A percentile compares a stretch with the other conserved stretches of the same genome.
phyloP scores from a whole-genome alignment of 2,888 invertebrate genomes.

The Eurytoma adleriae region DNA sequence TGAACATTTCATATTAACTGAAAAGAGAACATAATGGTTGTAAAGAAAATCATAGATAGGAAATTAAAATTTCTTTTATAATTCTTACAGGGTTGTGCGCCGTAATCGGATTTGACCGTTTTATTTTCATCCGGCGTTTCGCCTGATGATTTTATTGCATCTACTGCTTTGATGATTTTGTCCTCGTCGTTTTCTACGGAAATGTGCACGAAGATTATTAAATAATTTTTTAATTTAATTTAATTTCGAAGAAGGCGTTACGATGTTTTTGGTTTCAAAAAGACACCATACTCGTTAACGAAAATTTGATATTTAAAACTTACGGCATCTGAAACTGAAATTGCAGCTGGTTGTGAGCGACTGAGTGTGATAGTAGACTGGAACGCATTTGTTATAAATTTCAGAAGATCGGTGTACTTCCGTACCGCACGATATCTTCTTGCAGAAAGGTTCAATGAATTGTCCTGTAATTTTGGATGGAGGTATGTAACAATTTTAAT shows the following conservation, averaged over 20 bases:
- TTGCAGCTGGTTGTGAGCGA: slow-evolving; percentile 60
- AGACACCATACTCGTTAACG: too few relatives aligned
- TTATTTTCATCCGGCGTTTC: background rate
- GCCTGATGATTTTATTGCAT: too few relatives aligned
- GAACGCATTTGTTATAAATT: slow-evolving; percentile 63
- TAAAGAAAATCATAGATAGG: background rate
- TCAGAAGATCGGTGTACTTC: slow-evolving; percentile 50
- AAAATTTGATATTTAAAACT: slow-evolving; percentile 56
- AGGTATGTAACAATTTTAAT: background rate
- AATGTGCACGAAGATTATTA: background rate
- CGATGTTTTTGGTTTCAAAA: background rate
- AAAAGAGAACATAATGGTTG: background rate
- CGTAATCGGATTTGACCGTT: background rate
- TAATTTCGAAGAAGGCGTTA: too few relatives aligned
- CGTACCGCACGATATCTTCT: slow-evolving; percentile 57
- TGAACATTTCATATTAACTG: slow-evolving; percentile 52
- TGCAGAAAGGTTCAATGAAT: slow-evolving; percentile 67
- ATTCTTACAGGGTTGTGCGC: background rate
- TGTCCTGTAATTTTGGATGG: slow-evolving; percentile 58
- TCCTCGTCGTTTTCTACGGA: slow-evolving; percentile 12
- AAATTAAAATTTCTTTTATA: background rate
- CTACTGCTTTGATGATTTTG: background rate
- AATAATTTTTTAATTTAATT: too few relatives aligned
- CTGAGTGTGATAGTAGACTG: slow-evolving; percentile 62
- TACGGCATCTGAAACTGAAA: slow-evolving; percentile 65